phyloP scores from a whole-genome alignment of 2,888 invertebrate species.

The Acronicta leporina region DNA sequence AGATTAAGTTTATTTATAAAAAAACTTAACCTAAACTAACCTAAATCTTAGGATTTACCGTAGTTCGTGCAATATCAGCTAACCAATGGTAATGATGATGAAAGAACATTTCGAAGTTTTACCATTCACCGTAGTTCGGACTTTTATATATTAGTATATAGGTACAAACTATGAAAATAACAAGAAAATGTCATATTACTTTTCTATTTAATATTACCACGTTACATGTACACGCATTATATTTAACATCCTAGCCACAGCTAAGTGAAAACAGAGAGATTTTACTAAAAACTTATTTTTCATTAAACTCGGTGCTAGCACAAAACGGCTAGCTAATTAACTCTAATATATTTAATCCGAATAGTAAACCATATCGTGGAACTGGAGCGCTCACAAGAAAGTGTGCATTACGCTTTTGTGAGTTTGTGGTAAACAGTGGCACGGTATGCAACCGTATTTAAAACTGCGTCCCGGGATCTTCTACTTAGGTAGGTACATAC shows the following conservation, averaged over 20 bases:
- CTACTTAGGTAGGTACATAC: no score
- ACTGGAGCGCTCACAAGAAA: conserved; percentile 53
- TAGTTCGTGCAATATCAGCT: no score
- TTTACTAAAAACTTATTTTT: conserved; percentile 16
- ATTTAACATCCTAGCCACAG: conserved; percentile 36
- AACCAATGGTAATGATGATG: no score
- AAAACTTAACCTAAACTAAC: no score
- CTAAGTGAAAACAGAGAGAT: conserved; percentile 30
- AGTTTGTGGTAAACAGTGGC: conserved; percentile 19
- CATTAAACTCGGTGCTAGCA: conserved; percentile 18
- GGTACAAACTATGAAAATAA: background rate
- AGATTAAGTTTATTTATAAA: no score
- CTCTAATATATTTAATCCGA: conserved; percentile 45
- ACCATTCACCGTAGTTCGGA: background rate
- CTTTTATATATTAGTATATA: background rate
- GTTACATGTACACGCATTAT: conserved; percentile 11
- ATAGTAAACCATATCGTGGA: conserved; percentile 45
- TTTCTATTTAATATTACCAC: conserved; percentile 7
- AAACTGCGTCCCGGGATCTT: no score
- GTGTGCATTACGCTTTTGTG: conserved; percentile 39
- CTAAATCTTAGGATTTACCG: no score
- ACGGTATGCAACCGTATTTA: no score
- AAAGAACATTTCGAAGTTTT: no score
- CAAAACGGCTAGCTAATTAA: conserved; percentile 44
- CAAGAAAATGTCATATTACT: conserved; percentile 21